phyloP scores from a whole-genome alignment of 1,140 invertebrate species.

The Drosophila rhopaloa region DNA sequence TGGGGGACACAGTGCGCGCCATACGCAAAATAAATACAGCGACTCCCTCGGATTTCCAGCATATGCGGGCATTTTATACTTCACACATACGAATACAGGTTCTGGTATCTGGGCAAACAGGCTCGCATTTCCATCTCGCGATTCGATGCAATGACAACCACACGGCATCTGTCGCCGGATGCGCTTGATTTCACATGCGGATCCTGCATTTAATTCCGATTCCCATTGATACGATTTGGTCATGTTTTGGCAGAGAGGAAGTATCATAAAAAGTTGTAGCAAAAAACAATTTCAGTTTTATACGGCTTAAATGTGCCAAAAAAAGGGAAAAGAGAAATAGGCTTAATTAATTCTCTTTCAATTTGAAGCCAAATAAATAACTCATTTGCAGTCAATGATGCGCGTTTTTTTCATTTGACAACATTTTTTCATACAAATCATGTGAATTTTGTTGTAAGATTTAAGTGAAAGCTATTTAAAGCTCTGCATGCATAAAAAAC shows the following conservation, averaged over 20 bases:
- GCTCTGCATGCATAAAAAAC: too few relatives aligned
- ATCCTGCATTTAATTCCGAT: slow-evolving; percentile 30
- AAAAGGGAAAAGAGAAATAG: neutral
- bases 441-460: too few relatives aligned
- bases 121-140: slow-evolving; percentile 37
- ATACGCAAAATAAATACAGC: slow-evolving; percentile 22
- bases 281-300: slow-evolving; percentile 1
- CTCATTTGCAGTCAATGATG: neutral
- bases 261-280: slow-evolving; percentile 6
- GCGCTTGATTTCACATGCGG: slow-evolving; percentile 59
- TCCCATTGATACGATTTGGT: slow-evolving; percentile 24
- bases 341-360: neutral
- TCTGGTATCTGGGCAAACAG: slow-evolving; percentile 51
- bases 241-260: slow-evolving; percentile 39
- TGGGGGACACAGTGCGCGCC: neutral
- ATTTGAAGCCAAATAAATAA: slow-evolving; percentile 1
- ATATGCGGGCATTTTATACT: slow-evolving; percentile 20
- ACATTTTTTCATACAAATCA: neutral
- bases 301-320: neutral
- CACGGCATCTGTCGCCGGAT: slow-evolving; percentile 71
- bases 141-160: slow-evolving; percentile 64
- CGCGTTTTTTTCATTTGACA: neutral
- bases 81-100: slow-evolving; percentile 1
- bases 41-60: slow-evolving; percentile 3
- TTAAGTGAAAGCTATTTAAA: too few relatives aligned